A percentile compares a stretch with the other conserved stretches of the same genome.
phyloP scores from a whole-genome alignment of 2,888 invertebrate genomes.

The Oscheius sp. region DNA sequence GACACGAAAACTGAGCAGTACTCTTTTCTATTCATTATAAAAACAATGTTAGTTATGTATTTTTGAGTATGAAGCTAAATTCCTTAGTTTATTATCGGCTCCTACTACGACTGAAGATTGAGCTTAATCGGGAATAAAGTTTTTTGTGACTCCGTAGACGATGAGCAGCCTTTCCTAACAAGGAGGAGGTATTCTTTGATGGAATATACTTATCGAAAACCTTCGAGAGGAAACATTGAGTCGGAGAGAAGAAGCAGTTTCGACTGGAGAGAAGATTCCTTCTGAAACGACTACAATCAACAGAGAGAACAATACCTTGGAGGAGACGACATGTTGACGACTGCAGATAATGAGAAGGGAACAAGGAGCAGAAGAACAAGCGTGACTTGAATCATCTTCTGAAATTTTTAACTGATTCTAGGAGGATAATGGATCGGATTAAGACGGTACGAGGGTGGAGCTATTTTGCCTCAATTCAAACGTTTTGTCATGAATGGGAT shows the following conservation, averaged over 20 bases:
- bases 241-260: slow-evolving; percentile 23
- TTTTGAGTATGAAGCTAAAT: no score
- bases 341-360: background rate
- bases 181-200: slow-evolving; percentile 2
- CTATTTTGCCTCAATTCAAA: no score
- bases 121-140: no score
- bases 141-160: background rate
- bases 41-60: background rate
- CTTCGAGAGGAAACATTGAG: slow-evolving; percentile 12
- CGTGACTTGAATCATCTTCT: no score
- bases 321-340: background rate
- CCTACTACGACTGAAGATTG: no score
- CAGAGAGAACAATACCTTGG: background rate
- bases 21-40: background rate
- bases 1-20: background rate
- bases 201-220: slow-evolving; percentile 18
- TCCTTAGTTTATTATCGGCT: no score
- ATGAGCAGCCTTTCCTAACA: background rate
- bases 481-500: no score
- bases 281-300: no score
- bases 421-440: no score
- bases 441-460: no score
- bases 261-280: slow-evolving; percentile 18
- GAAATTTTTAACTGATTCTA: no score
- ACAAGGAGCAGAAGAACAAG: background rate